A percentile compares a stretch with the other conserved stretches of the same genome.
These are phyloP conservation scores for Castor canadensis DNA, from an alignment of 2,113 vertebrate genomes.

Conservation along the genomic window DNA sequence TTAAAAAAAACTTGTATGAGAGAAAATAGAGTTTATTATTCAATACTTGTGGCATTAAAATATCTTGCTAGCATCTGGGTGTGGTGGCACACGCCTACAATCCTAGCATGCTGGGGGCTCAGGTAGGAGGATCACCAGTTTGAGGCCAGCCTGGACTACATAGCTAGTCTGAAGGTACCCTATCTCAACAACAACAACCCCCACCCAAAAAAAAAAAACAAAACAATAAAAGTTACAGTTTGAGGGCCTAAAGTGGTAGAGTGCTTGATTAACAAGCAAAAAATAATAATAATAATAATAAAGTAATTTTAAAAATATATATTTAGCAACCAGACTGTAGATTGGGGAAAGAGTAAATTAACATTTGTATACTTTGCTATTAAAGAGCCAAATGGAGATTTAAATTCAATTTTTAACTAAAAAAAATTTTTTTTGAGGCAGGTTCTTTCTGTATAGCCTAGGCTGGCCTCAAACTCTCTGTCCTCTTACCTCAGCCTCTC, in stretches of 20 bases:
- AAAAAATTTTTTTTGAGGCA: neutral
- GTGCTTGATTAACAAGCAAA: too few relatives aligned
- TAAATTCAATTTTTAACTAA: neutral
- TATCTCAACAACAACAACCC: neutral
- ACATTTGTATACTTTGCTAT: neutral
- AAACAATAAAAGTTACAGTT: neutral
- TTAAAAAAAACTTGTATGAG: neutral
- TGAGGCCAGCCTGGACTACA: neutral
- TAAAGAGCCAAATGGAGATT: conserved; percentile 25
- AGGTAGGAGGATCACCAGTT: neutral
- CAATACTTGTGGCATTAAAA: neutral
- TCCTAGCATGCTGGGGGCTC: neutral
- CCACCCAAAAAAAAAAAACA: neutral
- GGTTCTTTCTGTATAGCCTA: too few relatives aligned
- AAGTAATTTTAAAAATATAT: too few relatives aligned
- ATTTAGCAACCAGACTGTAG: neutral
- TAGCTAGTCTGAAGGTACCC: neutral
- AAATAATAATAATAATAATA: too few relatives aligned
- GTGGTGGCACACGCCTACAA: neutral
- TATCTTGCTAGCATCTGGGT: neutral
- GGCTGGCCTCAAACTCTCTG: too few relatives aligned
- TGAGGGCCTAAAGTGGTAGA: too few relatives aligned
- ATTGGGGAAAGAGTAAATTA: neutral
- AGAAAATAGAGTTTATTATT: conserved; percentile 37
- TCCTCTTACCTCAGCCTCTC: too few relatives aligned